Percentiles rank a stretch among this genome's conserved stretches.
These are phyloP conservation scores for Onchidella celtica DNA, from an alignment of 2,888 invertebrate species.

Conservation along the genomic window DNA sequence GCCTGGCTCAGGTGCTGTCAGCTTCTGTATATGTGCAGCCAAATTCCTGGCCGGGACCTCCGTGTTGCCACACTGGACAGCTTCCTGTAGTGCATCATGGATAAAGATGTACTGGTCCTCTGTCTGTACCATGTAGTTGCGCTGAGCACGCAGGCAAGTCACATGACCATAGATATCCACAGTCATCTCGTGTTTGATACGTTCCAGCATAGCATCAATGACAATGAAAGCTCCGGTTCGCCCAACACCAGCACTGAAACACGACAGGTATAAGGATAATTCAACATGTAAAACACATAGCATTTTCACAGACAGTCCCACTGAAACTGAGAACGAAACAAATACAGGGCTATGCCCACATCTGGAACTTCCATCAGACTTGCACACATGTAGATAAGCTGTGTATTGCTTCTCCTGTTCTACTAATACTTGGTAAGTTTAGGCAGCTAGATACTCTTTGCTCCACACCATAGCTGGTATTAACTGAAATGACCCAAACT, in stretches of 20 bases:
- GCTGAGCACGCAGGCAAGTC: conserved; percentile 96
- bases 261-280: neutral
- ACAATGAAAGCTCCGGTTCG: conserved; percentile 98
- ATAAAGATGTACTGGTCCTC: conserved; percentile 99
- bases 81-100: conserved; percentile 97
- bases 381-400: too few relatives aligned
- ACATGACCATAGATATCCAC: conserved; percentile 99
- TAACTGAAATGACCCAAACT: too few relatives aligned
- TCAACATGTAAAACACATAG: too few relatives aligned
- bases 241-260: conserved; percentile 88
- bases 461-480: too few relatives aligned
- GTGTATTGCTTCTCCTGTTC: too few relatives aligned
- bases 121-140: conserved; percentile 98
- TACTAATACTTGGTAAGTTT: too few relatives aligned
- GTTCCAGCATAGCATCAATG: conserved; percentile 98
- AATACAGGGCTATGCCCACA: too few relatives aligned
- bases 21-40: conserved; percentile 95
- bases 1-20: conserved; percentile 87
- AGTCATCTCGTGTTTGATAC: conserved; percentile 97
- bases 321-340: too few relatives aligned
- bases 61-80: conserved; percentile 96
- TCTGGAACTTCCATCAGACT: too few relatives aligned
- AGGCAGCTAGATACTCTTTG: too few relatives aligned
- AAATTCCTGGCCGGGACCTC: conserved; percentile 97
- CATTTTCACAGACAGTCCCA: too few relatives aligned